A percentile compares a stretch with the other conserved stretches of the same genome.
Conservation (phyloP, 1,140 invertebrate genomes). For the Lethrus apterus region DNA sequence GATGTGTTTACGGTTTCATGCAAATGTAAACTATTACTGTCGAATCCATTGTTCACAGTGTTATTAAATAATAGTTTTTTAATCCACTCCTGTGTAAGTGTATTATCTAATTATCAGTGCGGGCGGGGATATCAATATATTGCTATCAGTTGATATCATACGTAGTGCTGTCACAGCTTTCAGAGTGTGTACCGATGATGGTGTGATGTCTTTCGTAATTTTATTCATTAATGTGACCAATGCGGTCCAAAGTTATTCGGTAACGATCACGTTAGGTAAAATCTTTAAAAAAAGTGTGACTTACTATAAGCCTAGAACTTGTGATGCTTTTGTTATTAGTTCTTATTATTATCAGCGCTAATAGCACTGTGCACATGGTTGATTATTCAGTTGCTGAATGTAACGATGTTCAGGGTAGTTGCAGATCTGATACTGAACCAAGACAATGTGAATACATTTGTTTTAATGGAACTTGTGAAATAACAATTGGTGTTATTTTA, state of each 20-base stretch:
- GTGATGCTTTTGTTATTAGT: not conserved
- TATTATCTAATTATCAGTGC: slow-evolving; percentile 2
- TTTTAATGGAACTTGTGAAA: slow-evolving; percentile 4
- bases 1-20: too few relatives aligned
- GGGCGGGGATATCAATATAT: slow-evolving; percentile 7
- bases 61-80: too few relatives aligned
- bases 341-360: too few relatives aligned
- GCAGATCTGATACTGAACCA: not conserved
- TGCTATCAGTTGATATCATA: slow-evolving; percentile 7
- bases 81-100: too few relatives aligned
- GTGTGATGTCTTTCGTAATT: slow-evolving; percentile 1
- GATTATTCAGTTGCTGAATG: too few relatives aligned
- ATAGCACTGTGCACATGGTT: too few relatives aligned
- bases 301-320: not conserved
- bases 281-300: too few relatives aligned
- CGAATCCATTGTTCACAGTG: too few relatives aligned
- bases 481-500: slow-evolving; percentile 27
- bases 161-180: slow-evolving; percentile 8
- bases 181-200: not conserved
- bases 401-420: not conserved
- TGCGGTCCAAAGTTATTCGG: not conserved
- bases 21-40: too few relatives aligned
- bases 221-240: slow-evolving; percentile 1
- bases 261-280: too few relatives aligned
- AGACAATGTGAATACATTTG: slow-evolving; percentile 6